Evolutionary conservation across 2,797 vertebrate species (phyloP).

Genomic region (Percopsis omiscomaycus): DNA sequence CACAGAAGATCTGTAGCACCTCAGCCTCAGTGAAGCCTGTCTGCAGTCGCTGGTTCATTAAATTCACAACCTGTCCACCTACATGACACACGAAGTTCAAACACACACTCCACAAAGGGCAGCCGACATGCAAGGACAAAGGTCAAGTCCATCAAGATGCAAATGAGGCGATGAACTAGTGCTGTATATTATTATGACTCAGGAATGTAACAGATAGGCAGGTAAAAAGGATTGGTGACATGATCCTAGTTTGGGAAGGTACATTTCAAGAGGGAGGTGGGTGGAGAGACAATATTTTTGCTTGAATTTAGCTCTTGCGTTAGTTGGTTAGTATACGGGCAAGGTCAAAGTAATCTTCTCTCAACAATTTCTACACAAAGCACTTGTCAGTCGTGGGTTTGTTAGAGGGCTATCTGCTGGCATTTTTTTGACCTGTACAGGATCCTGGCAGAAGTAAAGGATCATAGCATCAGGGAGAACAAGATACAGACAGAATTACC

Average conservation of each 20-base stretch:
- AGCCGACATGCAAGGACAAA: not conserved
- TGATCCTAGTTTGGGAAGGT: no score
- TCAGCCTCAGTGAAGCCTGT: conserved; percentile 92
- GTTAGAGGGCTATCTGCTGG: not conserved
- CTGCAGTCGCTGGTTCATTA: conserved; percentile 97
- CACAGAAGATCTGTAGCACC: conserved; percentile 95
- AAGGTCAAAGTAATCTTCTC: no score
- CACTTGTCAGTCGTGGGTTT: conserved; percentile 5
- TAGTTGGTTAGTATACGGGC: no score
- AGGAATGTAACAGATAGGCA: not conserved
- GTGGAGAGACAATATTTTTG: no score
- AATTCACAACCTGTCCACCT: conserved; percentile 97
- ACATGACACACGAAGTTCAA: conserved; percentile 1
- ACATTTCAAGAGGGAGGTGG: no score
- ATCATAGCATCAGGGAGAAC: conserved; percentile 30
- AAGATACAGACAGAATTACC: conserved; percentile 72
- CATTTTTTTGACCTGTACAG: conserved; percentile 14
- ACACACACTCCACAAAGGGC: not conserved
- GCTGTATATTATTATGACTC: not conserved
- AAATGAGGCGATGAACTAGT: not conserved
- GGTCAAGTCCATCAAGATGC: not conserved
- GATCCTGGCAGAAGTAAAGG: conserved; percentile 18
- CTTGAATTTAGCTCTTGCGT: no score
- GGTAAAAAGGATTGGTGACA: not conserved
- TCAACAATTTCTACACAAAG: conserved; percentile 20